Percentiles rank a stretch among this genome's conserved stretches.
Conservation (phyloP, 2,888 invertebrate species). For the Archips crataeganus region DNA sequence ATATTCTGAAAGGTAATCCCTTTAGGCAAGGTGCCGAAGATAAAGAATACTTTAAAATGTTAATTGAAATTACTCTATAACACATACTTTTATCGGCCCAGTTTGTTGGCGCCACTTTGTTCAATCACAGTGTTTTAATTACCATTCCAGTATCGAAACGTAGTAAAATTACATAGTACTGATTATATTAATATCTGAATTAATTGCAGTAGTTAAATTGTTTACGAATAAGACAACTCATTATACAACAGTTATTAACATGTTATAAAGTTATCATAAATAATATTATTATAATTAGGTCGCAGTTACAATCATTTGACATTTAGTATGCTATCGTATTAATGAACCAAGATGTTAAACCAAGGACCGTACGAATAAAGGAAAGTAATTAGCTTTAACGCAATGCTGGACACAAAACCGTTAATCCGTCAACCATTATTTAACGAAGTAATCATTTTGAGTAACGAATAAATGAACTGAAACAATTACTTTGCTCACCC, state of each 20-base stretch:
- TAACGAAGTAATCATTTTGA: no score
- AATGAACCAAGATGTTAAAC: not conserved
- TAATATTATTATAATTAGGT: slow-evolving; percentile 1
- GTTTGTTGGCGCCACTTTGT: not conserved
- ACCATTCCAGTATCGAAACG: not conserved
- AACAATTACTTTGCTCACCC: no score
- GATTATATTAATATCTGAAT: not conserved
- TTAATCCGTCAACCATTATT: no score
- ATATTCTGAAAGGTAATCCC: no score
- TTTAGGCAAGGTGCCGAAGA: no score
- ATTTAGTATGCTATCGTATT: not conserved
- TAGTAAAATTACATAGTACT: not conserved
- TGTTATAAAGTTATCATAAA: not conserved
- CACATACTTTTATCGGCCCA: not conserved
- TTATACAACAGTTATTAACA: not conserved
- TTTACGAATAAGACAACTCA: not conserved
- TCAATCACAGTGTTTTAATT: not conserved
- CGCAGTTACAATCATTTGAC: not conserved
- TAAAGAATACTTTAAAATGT: no score
- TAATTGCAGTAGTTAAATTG: not conserved
- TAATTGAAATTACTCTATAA: no score
- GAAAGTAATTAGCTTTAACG: no score
- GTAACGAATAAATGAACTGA: no score
- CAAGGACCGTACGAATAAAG: no score
- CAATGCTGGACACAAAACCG: no score